Evolutionary conservation across 2,113 vertebrate species (phyloP), one percentile per base, ranked within the genome.

Genomic region (Trichomycterus rosablanca): DNA sequence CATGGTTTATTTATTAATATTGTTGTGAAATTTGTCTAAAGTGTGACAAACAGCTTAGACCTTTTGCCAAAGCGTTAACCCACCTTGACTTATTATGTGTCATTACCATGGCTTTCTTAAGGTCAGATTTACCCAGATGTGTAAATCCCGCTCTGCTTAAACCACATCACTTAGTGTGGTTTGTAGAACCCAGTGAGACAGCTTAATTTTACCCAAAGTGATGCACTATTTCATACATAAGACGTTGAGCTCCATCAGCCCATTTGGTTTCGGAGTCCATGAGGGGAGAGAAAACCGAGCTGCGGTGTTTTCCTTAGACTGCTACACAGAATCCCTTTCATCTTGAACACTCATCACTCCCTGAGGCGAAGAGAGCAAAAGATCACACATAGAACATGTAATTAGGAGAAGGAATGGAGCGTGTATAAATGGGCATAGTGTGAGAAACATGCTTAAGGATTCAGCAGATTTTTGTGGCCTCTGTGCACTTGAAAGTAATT

Each of bases 171-270:
- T 7, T 7, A 4, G 26, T 60, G 51, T 68, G 44, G 55, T 30
- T 68, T 37, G 37, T 35, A 46, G 49, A 34, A 53, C 46, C 30
- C 49, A 34, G 46, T 26, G 49, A 65, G 66, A 64, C 15, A 45
- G 9, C 45, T 60, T 63, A 57, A 57, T 65, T 57, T 19, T 43
- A 56, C 48, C 66, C 59, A 61, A 68, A 71, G 24, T 23, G 61
- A 62, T 62, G 45, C 35, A 66, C 66, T 49, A 35, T 66, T 63
- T 58, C 48, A 63, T 32, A 59, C 53, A 28, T 66, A 51, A 32
- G 48, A 42, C 43, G 43, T 30, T 44, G 30, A 44, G 51, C 55
- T 46, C 3, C 46, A 73, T 46, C 44, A 62, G 67, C 49, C 35
- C 10, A 34, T 49, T 63, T 44, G 44, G 42, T 43, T 45, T 40